Base-by-base conservation (phyloP, 2,888 invertebrate genomes). In the Chymomyza procnemis region DNA sequence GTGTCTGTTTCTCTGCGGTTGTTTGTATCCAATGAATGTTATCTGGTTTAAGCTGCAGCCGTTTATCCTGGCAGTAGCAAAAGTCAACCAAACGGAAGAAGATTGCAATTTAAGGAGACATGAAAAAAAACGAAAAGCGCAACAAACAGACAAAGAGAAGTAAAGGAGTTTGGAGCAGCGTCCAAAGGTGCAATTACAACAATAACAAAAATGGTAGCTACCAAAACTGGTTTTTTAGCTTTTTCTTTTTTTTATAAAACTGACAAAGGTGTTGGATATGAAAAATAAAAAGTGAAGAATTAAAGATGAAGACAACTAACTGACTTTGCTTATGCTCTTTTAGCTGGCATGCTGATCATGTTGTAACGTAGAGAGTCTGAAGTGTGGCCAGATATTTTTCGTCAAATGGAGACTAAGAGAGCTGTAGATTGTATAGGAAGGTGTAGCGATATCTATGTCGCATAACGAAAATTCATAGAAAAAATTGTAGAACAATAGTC, bases 71-170 rank as follows among this genome's bases (percentile, higher is more conserved):
- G 66, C 68, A 74, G 77, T 62, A 87, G 83, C 87, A 87, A 76
- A 87, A 81, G 87, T 81, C 81, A 81, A 77, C 81, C 73, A 82
- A 81, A 87, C 85, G 81, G 81, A 81, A 81, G 87, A 76, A 81
- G 81, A 81, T 81, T 81, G 81, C 81, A 81, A 82, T 81, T 81
- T 87, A 79, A 85, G 19, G 71, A 85, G 69, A 52, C 8, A n/a
- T 18, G 22, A 61, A 64, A 21, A 64, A 21, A 19, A 21, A 19
- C 47, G 16, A 60, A 59, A 6, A n/a, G n/a, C n/a, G n/a, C n/a
- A 34, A 47, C 22, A 46, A 12, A 4, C 19, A 55, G 12, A 26
- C 19, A 55, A 21, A 19, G 26, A 3, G 8, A n/a, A 55, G 55
- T 22, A 18, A 22, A 16, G 14, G 46, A 19, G 59, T 4, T 3